These are phyloP conservation scores for Drosophila mimetica DNA, from an alignment of 2,888 invertebrate genomes.

Conservation along the genomic window DNA sequence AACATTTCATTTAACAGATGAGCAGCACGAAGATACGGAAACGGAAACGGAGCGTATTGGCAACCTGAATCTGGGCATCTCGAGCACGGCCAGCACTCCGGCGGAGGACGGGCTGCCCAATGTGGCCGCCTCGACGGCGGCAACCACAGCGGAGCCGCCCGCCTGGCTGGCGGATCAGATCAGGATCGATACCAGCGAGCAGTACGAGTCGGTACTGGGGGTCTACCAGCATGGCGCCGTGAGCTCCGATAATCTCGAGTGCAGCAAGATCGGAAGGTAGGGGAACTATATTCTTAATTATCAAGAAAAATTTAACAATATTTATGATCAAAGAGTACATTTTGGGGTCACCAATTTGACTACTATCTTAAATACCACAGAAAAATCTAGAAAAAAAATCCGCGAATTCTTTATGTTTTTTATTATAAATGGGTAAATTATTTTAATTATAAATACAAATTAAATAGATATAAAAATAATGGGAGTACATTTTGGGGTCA, in stretches of 20 bases:
- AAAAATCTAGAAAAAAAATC: no score
- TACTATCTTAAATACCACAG: no score
- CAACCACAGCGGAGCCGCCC: constrained; percentile 40
- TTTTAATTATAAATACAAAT: no score
- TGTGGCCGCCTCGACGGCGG: constrained; percentile 64
- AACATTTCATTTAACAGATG: constrained; percentile 81
- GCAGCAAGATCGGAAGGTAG: constrained; percentile 90
- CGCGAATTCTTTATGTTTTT: no score
- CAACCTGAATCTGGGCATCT: constrained; percentile 26
- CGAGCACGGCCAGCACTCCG: constrained; percentile 22
- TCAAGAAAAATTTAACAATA: no score
- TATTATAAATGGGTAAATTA: no score
- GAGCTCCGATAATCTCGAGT: constrained; percentile 90
- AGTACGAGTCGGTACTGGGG: constrained; percentile 73
- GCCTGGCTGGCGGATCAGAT: constrained; percentile 19
- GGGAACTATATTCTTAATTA: no score
- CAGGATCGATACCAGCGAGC: constrained; percentile 1
- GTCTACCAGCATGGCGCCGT: constrained; percentile 87
- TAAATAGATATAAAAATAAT: no score
- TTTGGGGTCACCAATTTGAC: no score
- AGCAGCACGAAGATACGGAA: constrained; percentile 34
- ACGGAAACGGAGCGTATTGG: constrained; percentile 11
- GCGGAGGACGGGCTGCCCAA: constrained; percentile 41
- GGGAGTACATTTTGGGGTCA: no score
- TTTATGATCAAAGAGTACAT: no score